Base-by-base conservation (phyloP, 2,797 vertebrate genomes). In the Myiotriccus ornatus region DNA sequence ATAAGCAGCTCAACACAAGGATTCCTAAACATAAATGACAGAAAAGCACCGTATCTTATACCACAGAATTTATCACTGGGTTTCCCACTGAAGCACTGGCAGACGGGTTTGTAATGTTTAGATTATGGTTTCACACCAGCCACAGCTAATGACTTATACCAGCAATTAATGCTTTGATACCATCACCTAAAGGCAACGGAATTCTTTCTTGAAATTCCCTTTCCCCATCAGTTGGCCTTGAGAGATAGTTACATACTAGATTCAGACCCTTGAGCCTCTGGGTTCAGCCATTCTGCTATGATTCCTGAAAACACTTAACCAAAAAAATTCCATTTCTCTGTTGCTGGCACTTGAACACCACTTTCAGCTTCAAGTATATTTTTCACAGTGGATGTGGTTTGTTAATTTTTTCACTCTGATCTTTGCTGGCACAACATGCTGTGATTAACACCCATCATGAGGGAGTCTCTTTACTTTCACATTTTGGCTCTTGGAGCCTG, bases 141-240 rank as follows among this genome's bases (percentile, higher is more conserved):
- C 64, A 80, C 49, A 87, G 68, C 39, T 84, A 65, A 84, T 37
- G n/a, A 80, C 59, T 59, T 1, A 1, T 17, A 87, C 6, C 21
- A 85, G 49, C 71, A 93, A 91, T 68, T 71, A 87, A 78, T 32
- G 53, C n/a, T 78, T 70, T 89, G 53, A 81, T 55, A 93, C n/a
- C 35, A 88, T 60, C 71, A 89, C 34, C 47, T 24, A 12, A 87
- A 90, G 37, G 34, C 53, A 93, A 75, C 22, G 35, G 37, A 71
- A 39, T 35, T 70, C 28, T 27, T 67, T 77, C 46, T 35, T 53
- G 50, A 65, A 81, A 90, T 63, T 64, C 43, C 43, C 35, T 81
- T 75, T 71, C 74, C 43, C n/a, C 44, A 79, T n/a, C 5, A 5
- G 47, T 28, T 82, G 47, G 17, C 24, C 49, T 15, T 2, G 14